Evolutionary conservation across 2,888 invertebrate genomes (phyloP).

Genomic region (Lysandra bellargus): DNA sequence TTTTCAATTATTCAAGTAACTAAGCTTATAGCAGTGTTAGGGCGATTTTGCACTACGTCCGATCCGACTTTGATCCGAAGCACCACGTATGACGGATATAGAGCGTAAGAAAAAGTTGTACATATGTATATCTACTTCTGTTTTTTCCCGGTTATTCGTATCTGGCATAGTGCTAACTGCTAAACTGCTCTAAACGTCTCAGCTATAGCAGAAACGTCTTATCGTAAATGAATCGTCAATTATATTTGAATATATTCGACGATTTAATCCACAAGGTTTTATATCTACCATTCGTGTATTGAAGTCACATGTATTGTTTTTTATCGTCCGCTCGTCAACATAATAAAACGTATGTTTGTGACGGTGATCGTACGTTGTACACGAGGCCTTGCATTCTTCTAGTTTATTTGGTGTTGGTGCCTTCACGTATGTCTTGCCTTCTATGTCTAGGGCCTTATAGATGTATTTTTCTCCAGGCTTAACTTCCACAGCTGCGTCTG

Average conservation of each 20-base stretch:
- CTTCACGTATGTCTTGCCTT: neutral
- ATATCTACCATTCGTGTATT: neutral
- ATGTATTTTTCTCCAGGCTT: neutral
- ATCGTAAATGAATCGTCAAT: too few relatives aligned
- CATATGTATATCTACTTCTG: too few relatives aligned
- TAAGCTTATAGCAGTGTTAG: too few relatives aligned
- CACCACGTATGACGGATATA: too few relatives aligned
- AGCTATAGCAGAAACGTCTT: too few relatives aligned
- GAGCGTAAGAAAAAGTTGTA: too few relatives aligned
- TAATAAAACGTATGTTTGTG: constrained; percentile 17
- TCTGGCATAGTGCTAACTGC: too few relatives aligned
- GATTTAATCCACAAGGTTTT: neutral
- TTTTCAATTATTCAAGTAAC: neutral
- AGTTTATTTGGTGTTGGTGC: neutral
- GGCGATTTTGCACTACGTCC: too few relatives aligned
- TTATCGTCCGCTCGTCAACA: neutral
- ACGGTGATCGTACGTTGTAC: neutral
- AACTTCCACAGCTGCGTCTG: neutral
- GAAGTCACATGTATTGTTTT: constrained; percentile 23
- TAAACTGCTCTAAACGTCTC: too few relatives aligned
- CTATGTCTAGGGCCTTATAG: neutral
- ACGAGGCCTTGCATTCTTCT: constrained; percentile 20
- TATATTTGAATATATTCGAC: too few relatives aligned
- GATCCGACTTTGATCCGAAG: too few relatives aligned
- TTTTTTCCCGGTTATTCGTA: too few relatives aligned